phyloP scores from a whole-genome alignment of 2,797 vertebrate genomes.

The Diplodus sargus region DNA sequence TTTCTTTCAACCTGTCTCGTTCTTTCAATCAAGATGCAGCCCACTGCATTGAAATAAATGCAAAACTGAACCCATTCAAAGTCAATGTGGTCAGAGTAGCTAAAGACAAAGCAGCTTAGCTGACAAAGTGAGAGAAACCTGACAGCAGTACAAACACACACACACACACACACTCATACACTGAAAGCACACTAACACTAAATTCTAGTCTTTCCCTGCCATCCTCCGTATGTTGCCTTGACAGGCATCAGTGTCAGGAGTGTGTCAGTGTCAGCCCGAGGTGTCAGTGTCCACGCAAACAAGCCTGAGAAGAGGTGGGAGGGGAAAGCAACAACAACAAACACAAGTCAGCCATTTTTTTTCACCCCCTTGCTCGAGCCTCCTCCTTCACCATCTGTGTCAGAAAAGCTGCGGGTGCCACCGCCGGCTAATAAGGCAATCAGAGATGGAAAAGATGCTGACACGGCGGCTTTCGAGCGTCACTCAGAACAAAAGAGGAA shows the following conservation, averaged over 20 bases:
- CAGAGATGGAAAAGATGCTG: constrained; percentile 89
- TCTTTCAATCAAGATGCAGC: constrained; percentile 46
- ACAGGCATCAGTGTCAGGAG: constrained; percentile 84
- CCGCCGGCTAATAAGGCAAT: constrained; percentile 89
- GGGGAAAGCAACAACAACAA: constrained; percentile 79
- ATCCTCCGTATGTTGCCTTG: constrained; percentile 78
- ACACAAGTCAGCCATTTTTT: constrained; percentile 80
- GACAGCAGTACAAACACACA: constrained; percentile 75
- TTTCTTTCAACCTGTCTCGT: constrained; percentile 43
- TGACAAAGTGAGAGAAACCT: constrained; percentile 75
- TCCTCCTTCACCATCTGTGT: constrained; percentile 86
- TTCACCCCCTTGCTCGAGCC: constrained; percentile 40
- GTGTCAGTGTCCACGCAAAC: constrained; percentile 86
- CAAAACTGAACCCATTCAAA: constrained; percentile 76
- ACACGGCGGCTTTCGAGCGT: constrained; percentile 86
- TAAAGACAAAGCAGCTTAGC: constrained; percentile 72
- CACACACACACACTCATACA: constrained; percentile 25
- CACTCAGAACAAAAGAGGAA: constrained; percentile 87
- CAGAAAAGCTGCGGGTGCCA: constrained; percentile 85
- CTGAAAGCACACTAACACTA: constrained; percentile 47
- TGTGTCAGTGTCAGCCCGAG: constrained; percentile 81
- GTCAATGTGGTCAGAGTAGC: constrained; percentile 65
- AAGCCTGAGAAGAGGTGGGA: constrained; percentile 72
- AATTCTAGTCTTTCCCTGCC: constrained; percentile 68
- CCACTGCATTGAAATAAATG: constrained; percentile 58